These are phyloP conservation scores for Stomatorhinus ivindoensis DNA, from an alignment of 2,113 vertebrate species.

Conservation along the genomic window DNA sequence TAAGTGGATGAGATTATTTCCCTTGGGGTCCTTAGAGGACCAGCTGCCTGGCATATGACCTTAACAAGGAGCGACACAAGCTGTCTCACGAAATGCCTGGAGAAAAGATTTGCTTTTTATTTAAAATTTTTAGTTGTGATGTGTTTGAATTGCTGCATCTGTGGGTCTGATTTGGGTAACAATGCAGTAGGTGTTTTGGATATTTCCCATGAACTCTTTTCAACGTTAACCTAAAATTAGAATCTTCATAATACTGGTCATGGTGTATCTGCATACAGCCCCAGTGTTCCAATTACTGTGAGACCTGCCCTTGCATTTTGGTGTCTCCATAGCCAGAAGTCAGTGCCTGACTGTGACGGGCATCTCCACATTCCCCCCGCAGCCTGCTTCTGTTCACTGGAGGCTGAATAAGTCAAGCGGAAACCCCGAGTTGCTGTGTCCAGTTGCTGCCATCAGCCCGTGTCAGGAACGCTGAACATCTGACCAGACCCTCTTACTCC, in stretches of 20 bases:
- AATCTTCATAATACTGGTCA: neutral
- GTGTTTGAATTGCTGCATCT: neutral
- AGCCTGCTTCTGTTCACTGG: neutral
- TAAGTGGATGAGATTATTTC: conserved; percentile 14
- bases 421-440: neutral
- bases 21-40: conserved; percentile 26
- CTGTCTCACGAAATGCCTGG: conserved; percentile 44
- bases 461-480: neutral
- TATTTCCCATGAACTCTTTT: neutral
- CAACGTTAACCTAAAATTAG: neutral
- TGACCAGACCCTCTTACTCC: too few species aligned
- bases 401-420: neutral
- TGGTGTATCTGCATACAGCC: neutral
- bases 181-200: neutral
- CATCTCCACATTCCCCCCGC: neutral
- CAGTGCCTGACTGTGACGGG: neutral
- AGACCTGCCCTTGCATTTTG: neutral
- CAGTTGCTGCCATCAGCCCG: neutral
- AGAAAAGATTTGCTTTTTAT: conserved; percentile 5
- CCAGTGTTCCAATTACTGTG: neutral
- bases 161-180: neutral
- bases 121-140: neutral
- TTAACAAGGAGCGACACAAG: conserved; percentile 42
- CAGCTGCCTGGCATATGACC: conserved; percentile 54
- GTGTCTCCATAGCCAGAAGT: neutral